phyloP scores from a whole-genome alignment of 2,113 vertebrate genomes.

The Capricornis sumatraensis region DNA sequence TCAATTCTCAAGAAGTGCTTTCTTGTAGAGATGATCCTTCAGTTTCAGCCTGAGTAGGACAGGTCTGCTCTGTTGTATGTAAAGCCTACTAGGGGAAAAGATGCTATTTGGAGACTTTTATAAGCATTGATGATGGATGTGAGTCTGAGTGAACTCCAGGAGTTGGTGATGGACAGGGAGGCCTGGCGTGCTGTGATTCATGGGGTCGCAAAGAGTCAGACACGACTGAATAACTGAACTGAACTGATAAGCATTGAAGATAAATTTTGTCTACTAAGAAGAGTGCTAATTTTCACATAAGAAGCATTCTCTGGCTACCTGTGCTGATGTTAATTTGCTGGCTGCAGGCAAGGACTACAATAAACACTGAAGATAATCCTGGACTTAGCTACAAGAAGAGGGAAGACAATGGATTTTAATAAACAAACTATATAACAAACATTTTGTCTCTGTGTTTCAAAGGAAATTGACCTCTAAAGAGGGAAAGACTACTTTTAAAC shows the following conservation, averaged over 20 bases:
- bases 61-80: neutral
- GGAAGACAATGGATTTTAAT: neutral
- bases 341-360: neutral
- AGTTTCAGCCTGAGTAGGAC: neutral
- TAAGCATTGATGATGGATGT: neutral
- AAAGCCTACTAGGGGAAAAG: neutral
- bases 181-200: too few species aligned
- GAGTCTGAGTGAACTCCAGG: too few species aligned
- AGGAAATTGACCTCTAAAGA: neutral
- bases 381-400: neutral
- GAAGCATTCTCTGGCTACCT: neutral
- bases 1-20: neutral
- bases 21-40: neutral
- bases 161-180: too few species aligned
- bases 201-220: too few species aligned
- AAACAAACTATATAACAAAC: neutral
- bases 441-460: neutral
- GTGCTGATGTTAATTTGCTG: neutral
- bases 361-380: fast-evolving
- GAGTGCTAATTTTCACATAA: neutral
- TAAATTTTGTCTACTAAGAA: neutral
- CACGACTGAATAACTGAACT: too few species aligned
- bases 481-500: neutral
- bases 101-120: neutral
- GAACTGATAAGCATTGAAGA: neutral